These are phyloP conservation scores for Gisinianus flammeolus DNA, from an alignment of 2,888 invertebrate genomes.

Conservation along the genomic window DNA sequence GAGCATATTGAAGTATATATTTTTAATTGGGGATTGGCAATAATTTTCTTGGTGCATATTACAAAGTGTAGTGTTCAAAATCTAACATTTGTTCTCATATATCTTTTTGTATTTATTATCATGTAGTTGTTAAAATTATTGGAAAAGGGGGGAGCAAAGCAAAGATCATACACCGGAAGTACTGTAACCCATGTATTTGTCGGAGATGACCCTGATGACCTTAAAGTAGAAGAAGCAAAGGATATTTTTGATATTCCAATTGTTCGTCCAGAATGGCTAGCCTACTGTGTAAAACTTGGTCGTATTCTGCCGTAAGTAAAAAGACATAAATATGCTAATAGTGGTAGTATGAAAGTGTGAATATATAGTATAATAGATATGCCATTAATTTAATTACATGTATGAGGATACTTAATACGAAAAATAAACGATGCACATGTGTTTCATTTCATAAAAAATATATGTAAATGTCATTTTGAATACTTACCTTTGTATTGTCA, in stretches of 20 bases:
- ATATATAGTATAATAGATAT: too few relatives aligned
- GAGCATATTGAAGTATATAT: neutral
- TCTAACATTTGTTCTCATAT: neutral
- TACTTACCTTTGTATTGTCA: neutral
- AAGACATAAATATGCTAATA: neutral
- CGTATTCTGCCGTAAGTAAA: conserved; percentile 68
- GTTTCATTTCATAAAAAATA: neutral
- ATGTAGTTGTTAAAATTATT: conserved; percentile 77
- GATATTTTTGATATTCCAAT: conserved; percentile 94
- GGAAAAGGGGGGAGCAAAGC: conserved; percentile 85
- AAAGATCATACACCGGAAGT: conserved; percentile 85
- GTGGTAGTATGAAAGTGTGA: too few relatives aligned
- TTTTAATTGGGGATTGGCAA: neutral
- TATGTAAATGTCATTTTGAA: neutral
- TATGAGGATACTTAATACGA: too few relatives aligned
- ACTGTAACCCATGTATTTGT: conserved; percentile 92
- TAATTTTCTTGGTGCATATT: neutral
- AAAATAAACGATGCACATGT: neutral
- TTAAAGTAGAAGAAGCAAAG: conserved; percentile 85
- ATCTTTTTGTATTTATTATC: neutral
- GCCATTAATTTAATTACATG: too few relatives aligned
- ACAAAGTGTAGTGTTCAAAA: too few relatives aligned
- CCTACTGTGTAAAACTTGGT: conserved; percentile 67
- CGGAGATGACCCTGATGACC: conserved; percentile 81
- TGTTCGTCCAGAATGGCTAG: conserved; percentile 85